Evolutionary conservation across 2,113 vertebrate species (phyloP).

Genomic region (Anguilla rostrata): DNA sequence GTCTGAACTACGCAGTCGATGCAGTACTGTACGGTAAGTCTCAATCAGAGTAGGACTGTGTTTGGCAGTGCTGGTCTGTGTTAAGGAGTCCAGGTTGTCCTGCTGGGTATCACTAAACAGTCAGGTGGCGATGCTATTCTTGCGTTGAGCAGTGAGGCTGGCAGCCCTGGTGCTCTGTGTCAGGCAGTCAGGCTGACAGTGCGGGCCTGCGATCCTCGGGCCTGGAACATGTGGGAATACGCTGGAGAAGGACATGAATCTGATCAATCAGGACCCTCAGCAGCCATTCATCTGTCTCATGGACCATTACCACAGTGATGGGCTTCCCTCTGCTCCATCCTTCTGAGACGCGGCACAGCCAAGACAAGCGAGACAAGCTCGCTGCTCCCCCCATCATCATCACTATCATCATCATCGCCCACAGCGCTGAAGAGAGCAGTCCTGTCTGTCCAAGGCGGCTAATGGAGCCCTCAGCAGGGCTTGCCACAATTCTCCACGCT

Average conservation of each 20-base stretch:
- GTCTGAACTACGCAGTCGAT: not conserved
- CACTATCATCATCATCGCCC: conserved; percentile 48
- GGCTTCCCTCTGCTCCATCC: conserved; percentile 46
- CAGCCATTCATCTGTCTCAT: conserved; percentile 14
- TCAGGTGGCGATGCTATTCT: not conserved
- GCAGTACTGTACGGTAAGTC: not conserved
- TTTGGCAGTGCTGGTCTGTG: not conserved
- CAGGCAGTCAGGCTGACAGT: not conserved
- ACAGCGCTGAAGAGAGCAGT: conserved; percentile 44
- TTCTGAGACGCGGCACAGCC: conserved; percentile 50
- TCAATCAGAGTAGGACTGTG: not conserved
- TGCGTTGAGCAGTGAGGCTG: not conserved
- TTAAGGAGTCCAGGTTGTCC: not conserved
- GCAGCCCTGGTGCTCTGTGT: not conserved
- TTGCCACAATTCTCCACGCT: not conserved
- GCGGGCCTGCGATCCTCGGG: not conserved
- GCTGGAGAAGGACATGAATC: conserved; percentile 7
- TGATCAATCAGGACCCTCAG: conserved; percentile 9
- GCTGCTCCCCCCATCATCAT: conserved; percentile 39
- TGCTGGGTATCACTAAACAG: not conserved
- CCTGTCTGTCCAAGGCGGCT: not conserved
- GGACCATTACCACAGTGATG: conserved; percentile 35
- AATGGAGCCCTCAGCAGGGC: not conserved
- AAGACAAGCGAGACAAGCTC: conserved; percentile 14
- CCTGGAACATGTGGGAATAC: conserved; percentile 14